Percentiles rank a stretch among this genome's conserved stretches.
phyloP scores from a whole-genome alignment of 2,113 vertebrate species.

The Semnornis frantzii region DNA sequence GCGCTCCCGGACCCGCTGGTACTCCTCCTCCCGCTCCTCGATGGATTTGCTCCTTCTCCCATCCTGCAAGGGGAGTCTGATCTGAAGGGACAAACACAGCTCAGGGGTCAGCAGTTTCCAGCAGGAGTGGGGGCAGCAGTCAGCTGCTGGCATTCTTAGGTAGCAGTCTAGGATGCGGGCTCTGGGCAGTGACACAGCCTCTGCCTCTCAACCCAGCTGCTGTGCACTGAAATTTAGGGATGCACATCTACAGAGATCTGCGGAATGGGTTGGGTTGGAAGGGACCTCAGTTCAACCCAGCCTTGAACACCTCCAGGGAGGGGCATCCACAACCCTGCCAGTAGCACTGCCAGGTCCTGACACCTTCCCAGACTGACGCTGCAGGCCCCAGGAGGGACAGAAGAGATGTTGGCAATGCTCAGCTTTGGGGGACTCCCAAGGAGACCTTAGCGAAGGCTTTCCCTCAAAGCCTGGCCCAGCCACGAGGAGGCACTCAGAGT shows the following conservation, averaged over 20 bases:
- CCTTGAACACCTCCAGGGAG: too few relatives aligned
- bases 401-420: not conserved
- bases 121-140: not conserved
- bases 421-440: not conserved
- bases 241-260: not conserved
- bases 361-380: not conserved
- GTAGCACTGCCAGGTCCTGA: not conserved
- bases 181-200: not conserved
- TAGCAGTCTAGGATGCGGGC: not conserved
- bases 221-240: not conserved
- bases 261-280: too few relatives aligned
- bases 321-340: not conserved
- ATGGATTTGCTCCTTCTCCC: slow-evolving; percentile 98
- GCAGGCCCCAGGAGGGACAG: not conserved
- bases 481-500: not conserved
- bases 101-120: slow-evolving; percentile 71
- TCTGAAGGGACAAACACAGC: slow-evolving; percentile 86
- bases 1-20: slow-evolving; percentile 97
- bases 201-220: not conserved
- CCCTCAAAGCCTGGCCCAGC: not conserved
- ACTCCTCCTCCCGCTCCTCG: slow-evolving; percentile 97
- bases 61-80: slow-evolving; percentile 97
- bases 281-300: too few relatives aligned
- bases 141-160: not conserved
- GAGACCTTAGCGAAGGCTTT: not conserved